Percentiles rank a stretch among this genome's conserved stretches.
These are phyloP conservation scores for Autographa gamma DNA, from an alignment of 2,888 invertebrate species.

Conservation along the genomic window DNA sequence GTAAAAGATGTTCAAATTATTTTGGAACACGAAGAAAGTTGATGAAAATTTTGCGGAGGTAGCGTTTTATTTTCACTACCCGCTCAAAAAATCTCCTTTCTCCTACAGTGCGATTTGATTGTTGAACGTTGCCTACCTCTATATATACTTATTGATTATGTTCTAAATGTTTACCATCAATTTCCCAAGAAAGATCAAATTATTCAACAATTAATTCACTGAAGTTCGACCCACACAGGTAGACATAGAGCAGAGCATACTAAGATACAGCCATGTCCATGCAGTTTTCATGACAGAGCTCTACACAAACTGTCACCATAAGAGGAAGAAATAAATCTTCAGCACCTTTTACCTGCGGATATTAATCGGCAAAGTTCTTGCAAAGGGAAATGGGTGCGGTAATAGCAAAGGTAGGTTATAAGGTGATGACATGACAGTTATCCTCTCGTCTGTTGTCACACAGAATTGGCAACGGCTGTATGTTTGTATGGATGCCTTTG, in stretches of 20 bases:
- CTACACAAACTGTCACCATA: too few relatives aligned
- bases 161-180: too few relatives aligned
- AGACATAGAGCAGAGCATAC: too few relatives aligned
- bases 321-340: constrained; percentile 15
- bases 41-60: constrained; percentile 5
- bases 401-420: constrained; percentile 30
- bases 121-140: too few relatives aligned
- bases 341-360: constrained; percentile 10
- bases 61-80: too few relatives aligned
- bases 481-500: constrained; percentile 14
- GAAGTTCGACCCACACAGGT: too few relatives aligned
- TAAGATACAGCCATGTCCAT: too few relatives aligned
- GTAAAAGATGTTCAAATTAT: constrained; percentile 18
- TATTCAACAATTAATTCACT: background rate
- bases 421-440: constrained; percentile 22
- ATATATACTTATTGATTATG: too few relatives aligned
- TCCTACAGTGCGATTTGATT: too few relatives aligned
- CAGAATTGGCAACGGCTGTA: constrained; percentile 39
- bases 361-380: background rate
- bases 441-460: constrained; percentile 27
- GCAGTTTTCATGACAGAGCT: too few relatives aligned
- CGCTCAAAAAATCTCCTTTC: too few relatives aligned
- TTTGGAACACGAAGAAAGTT: constrained; percentile 19
- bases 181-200: too few relatives aligned
- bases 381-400: constrained; percentile 22